Conservation (phyloP, 2,797 vertebrate species). For the Premnoplex brunnescens region DNA sequence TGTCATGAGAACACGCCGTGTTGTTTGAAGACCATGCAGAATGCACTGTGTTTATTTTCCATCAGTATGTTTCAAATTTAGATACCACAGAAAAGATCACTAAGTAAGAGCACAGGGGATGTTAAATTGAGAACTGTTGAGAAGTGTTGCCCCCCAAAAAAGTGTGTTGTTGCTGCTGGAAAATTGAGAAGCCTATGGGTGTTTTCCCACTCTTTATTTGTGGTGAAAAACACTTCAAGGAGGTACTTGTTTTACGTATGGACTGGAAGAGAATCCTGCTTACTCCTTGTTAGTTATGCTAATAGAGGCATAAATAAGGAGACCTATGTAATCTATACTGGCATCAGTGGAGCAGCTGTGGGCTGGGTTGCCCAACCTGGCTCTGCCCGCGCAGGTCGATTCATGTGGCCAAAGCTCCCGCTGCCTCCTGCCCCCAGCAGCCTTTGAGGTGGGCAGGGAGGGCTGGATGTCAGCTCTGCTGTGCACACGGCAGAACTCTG, state of each 20-base stretch:
- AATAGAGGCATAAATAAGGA: neutral
- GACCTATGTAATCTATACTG: neutral
- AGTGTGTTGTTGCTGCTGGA: neutral
- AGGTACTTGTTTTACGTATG: neutral
- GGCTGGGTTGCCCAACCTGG: conserved; percentile 7
- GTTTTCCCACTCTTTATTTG: neutral
- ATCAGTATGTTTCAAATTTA: neutral
- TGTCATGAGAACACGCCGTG: neutral
- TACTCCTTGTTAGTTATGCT: conserved; percentile 15
- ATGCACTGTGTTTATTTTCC: neutral
- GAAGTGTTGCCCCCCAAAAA: neutral
- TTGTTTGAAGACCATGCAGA: neutral
- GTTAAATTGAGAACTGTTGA: neutral
- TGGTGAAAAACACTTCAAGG: neutral
- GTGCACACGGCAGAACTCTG: rapidly evolving
- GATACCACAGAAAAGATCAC: neutral
- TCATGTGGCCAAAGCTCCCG: neutral
- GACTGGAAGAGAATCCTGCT: conserved; percentile 5
- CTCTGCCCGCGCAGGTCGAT: neutral
- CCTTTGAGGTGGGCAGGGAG: conserved; percentile 8
- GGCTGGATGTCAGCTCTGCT: neutral
- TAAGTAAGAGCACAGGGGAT: neutral
- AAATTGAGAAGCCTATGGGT: neutral
- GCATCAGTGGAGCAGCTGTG: conserved; percentile 10
- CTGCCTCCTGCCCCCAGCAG: neutral